Conservation (phyloP, 2,113 vertebrate genomes). For the Galeopterus variegatus region DNA sequence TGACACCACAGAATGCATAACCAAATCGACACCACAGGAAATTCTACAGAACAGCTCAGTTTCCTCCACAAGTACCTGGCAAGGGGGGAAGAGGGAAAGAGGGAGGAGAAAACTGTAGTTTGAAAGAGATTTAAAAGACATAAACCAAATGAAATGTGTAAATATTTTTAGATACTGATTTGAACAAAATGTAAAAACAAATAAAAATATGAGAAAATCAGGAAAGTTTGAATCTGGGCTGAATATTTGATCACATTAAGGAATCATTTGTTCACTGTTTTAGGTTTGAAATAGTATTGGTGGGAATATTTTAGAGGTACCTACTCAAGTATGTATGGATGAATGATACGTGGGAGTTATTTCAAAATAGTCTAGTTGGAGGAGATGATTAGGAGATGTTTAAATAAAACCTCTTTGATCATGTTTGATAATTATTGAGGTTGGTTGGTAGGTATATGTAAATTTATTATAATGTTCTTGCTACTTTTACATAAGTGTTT, state of each 20-base stretch:
- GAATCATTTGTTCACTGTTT: neutral
- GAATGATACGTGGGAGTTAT: neutral
- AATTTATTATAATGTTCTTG: neutral
- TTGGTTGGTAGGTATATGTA: neutral
- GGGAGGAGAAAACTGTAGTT: neutral
- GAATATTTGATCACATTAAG: neutral
- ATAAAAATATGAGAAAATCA: neutral
- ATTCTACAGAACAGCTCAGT: neutral
- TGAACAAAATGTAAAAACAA: neutral
- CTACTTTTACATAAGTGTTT: neutral
- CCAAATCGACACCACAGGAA: neutral
- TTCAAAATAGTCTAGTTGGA: neutral
- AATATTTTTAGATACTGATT: neutral
- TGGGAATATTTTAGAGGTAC: neutral
- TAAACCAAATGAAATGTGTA: neutral
- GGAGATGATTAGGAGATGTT: neutral
- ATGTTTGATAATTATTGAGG: neutral
- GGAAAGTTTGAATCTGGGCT: neutral
- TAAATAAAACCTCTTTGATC: neutral
- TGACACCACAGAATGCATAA: neutral
- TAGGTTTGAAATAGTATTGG: neutral
- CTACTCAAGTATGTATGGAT: neutral
- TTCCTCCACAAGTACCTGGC: neutral
- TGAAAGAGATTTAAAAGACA: slow-evolving; percentile 6
- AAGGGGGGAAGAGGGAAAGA: neutral